Evolutionary conservation across 2,113 vertebrate species (phyloP).

Genomic region (Eurystomus gularis): DNA sequence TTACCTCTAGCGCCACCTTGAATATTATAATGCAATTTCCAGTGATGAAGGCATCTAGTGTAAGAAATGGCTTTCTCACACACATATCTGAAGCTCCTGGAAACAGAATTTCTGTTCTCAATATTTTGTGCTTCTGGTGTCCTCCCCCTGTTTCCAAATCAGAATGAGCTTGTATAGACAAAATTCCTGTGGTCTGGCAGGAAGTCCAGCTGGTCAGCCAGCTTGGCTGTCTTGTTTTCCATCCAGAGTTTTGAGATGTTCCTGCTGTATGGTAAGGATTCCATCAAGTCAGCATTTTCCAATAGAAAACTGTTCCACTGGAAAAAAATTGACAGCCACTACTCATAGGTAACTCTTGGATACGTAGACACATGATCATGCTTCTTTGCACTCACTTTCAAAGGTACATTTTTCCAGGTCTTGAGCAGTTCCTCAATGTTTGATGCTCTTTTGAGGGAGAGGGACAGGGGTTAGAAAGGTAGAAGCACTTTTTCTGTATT

Average conservation of each 20-base stretch:
- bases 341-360: background rate
- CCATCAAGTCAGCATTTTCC: background rate
- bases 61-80: background rate
- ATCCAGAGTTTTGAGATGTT: background rate
- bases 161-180: background rate
- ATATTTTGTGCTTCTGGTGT: background rate
- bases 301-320: background rate
- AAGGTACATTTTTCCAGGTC: background rate
- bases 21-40: background rate
- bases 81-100: background rate
- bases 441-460: background rate
- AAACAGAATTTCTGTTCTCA: background rate
- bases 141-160: background rate
- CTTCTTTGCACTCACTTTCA: background rate
- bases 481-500: background rate
- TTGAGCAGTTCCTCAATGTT: background rate
- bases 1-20: background rate
- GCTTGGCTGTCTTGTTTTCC: background rate
- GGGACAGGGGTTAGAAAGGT: background rate
- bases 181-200: background rate
- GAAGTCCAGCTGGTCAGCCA: background rate
- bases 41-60: background rate
- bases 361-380: fast-evolving
- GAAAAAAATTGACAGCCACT: background rate
- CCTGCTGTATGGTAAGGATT: background rate